Conservation (phyloP, 2,113 vertebrate genomes). For the Mustela lutreola region DNA sequence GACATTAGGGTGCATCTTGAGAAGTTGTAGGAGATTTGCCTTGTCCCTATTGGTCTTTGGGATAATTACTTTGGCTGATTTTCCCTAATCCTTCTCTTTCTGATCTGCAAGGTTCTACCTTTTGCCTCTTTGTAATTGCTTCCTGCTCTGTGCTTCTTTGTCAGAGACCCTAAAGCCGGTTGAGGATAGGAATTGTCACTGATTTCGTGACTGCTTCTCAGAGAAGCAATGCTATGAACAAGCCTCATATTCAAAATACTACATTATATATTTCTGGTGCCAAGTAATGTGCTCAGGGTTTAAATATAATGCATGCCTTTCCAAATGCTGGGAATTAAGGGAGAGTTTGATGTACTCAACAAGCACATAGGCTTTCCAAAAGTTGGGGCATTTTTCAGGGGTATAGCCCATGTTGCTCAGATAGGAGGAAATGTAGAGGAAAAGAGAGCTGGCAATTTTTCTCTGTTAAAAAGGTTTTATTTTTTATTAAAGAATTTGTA, state of each 20-base stretch:
- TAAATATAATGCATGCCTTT: background rate
- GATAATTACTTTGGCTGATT: constrained; percentile 72
- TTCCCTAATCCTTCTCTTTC: constrained; percentile 73
- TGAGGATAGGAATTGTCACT: constrained; percentile 47
- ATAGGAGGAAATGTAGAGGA: background rate
- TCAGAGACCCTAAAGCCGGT: constrained; percentile 56
- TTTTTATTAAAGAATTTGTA: background rate
- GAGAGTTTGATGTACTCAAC: background rate
- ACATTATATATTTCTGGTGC: constrained; percentile 28
- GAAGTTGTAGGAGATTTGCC: constrained; percentile 48
- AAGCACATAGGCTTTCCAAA: background rate
- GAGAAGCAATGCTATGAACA: constrained; percentile 36
- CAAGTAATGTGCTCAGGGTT: constrained; percentile 21
- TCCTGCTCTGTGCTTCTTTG: constrained; percentile 51
- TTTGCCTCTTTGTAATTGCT: constrained; percentile 49
- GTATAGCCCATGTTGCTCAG: background rate
- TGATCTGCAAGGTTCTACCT: constrained; percentile 42
- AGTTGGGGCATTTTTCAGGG: background rate
- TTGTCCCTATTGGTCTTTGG: constrained; percentile 56
- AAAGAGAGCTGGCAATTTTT: background rate
- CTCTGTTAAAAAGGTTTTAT: background rate
- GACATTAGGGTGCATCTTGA: constrained; percentile 57
- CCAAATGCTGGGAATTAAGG: background rate
- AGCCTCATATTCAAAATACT: constrained; percentile 48
- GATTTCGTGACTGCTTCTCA: constrained; percentile 16